These are phyloP conservation scores for Psammodynastes pulverulentus DNA, from an alignment of 2,113 vertebrate genomes.

Conservation along the genomic window DNA sequence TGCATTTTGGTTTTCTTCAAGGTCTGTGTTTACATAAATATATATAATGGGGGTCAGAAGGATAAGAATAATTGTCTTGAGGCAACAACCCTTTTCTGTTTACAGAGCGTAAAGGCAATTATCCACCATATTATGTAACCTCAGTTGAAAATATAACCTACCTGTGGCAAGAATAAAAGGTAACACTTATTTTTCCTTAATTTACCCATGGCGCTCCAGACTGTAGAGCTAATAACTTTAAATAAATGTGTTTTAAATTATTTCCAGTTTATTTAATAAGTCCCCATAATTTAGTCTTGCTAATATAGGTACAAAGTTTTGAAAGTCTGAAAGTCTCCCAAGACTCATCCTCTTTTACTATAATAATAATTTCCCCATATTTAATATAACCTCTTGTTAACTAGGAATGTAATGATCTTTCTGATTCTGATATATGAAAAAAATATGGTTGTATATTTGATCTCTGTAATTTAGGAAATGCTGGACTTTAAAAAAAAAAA, in stretches of 20 bases:
- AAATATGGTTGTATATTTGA: not conserved
- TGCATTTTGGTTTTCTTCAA: not conserved
- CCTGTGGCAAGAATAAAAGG: not conserved
- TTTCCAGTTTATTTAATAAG: not conserved
- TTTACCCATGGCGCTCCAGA: not conserved
- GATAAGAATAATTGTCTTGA: not conserved
- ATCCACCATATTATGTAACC: not conserved
- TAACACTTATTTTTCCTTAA: not conserved
- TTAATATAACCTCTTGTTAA: not conserved
- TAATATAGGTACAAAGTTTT: not conserved
- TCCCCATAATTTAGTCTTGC: not conserved
- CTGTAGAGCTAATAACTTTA: not conserved
- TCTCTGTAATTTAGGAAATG: not conserved
- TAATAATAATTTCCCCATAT: not conserved
- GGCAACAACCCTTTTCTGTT: not conserved
- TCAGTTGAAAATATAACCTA: not conserved
- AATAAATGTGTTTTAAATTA: not conserved
- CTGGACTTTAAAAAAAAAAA: not conserved
- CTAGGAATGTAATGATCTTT: not conserved
- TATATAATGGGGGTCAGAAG: not conserved
- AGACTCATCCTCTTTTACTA: not conserved
- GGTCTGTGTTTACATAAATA: not conserved
- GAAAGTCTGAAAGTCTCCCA: not conserved
- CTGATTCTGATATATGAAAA: not conserved
- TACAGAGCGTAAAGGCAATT: not conserved